Base-by-base conservation (phyloP, 2,797 vertebrate genomes). In the Hyperoplus immaculatus region DNA sequence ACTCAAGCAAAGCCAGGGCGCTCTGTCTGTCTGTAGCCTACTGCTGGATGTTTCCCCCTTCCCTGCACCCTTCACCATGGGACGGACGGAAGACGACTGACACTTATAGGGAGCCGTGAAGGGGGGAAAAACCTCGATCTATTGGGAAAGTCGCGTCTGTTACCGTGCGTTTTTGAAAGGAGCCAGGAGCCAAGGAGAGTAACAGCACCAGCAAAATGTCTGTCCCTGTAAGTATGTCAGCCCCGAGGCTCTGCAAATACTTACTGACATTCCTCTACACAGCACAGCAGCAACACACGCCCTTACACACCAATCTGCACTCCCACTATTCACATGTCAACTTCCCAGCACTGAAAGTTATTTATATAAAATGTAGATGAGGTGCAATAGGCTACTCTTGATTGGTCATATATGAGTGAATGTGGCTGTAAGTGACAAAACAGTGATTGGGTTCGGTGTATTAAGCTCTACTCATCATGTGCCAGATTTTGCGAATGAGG, bases 161-260 rank as follows among this genome's bases (percentile, higher is more conserved):
- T 62, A 59, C 15, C 51, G 72, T 13, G 62, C 14, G 56, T 38
- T 74, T 47, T 42, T 16, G 16, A 29, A n/a, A 16, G 6, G 54
- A 77, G 45, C 43, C 61, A 69, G 72, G 41, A 83, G 67, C 56
- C 21, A 0, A 49, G 79, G 36, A 65, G 66, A 81, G 70, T 9
- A 67, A 50, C 71, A 63, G 74, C 80, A 29, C 58, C 81, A 59
- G 69, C 86, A 91, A 88, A 12, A 95, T 95, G 95, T 95, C 95
- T 89, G 92, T 95, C 63, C 94, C 95, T 82, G 95, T 95, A 77
- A 95, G 95, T 94, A 87, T 82, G 29, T 11, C 53, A 50, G 57
- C 54, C 72, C 43, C 1, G 55, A 57, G 36, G 69, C 76, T 61
- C 53, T 12, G 16, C 14, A 68, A 21, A 29, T 7, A 56, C 66